Percentiles rank a stretch among this genome's conserved stretches.
Evolutionary conservation across 35 echinoderm and acorn worm species (phyloP).

Genomic region (Chiridota heheva): DNA sequence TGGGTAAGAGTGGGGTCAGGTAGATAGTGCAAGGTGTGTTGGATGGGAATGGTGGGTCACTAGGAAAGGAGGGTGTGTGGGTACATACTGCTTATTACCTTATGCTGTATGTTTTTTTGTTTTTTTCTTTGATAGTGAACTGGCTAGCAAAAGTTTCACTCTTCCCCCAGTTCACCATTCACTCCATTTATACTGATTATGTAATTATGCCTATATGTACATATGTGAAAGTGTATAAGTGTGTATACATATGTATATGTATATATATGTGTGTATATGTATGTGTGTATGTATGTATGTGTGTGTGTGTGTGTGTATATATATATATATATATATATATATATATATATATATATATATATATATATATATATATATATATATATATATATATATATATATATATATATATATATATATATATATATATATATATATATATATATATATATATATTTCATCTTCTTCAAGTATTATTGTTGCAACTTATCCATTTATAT

Average conservation of each 20-base stretch:
- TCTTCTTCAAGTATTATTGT: no score
- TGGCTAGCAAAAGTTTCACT: no score
- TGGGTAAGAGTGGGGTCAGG: no score
- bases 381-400: not conserved
- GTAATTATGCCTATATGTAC: not conserved
- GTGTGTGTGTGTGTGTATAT: conserved; percentile 17
- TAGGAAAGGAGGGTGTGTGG: no score
- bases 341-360: conserved; percentile 4
- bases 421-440: not conserved
- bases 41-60: no score
- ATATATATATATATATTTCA: no score
- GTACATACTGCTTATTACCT: no score
- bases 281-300: conserved; percentile 21
- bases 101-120: no score
- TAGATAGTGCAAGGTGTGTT: no score
- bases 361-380: not conserved
- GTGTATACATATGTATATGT: conserved; percentile 6
- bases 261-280: conserved; percentile 6
- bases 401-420: not conserved
- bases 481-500: no score
- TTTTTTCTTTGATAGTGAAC: not conserved
- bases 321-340: conserved; percentile 4
- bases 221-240: not conserved
- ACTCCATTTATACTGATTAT: no score
- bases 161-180: no score